These are phyloP conservation scores for Passer domesticus DNA, from an alignment of 2,113 vertebrate species.

Conservation along the genomic window DNA sequence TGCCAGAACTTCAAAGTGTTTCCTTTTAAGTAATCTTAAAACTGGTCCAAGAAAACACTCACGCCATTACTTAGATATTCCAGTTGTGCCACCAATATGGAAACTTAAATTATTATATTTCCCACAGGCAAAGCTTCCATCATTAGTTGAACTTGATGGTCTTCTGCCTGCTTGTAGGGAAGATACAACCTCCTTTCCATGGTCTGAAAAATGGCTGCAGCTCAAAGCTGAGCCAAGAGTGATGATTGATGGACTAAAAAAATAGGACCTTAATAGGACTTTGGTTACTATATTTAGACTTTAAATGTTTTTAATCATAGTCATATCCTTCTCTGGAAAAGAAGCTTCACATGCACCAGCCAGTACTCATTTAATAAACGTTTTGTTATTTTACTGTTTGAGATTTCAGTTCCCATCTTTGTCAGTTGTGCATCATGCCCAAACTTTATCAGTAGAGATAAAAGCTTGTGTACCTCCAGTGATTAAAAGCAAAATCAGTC, in stretches of 20 bases:
- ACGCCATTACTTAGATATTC: constrained; percentile 49
- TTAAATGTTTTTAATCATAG: background rate
- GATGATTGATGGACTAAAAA: background rate
- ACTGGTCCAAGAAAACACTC: constrained; percentile 41
- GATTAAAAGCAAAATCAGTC: background rate
- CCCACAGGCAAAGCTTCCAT: constrained; percentile 11
- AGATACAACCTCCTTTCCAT: background rate
- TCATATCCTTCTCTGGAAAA: background rate
- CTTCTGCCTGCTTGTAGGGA: background rate
- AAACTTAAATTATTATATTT: constrained; percentile 37
- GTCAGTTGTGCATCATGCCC: background rate
- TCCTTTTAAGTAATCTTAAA: constrained; percentile 50
- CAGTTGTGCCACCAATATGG: constrained; percentile 47
- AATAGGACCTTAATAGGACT: background rate
- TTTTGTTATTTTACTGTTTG: background rate
- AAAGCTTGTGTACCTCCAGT: background rate
- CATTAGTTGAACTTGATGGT: background rate
- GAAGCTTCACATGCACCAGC: background rate
- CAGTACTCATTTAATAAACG: background rate
- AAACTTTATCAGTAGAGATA: background rate
- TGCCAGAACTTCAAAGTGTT: constrained; percentile 44
- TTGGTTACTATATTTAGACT: background rate
- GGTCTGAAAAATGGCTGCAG: background rate
- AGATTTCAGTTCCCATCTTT: background rate
- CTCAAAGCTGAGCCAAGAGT: background rate